Evolutionary conservation across 1,140 invertebrate genomes (phyloP).

Genomic region (Drosophila grimshawi): DNA sequence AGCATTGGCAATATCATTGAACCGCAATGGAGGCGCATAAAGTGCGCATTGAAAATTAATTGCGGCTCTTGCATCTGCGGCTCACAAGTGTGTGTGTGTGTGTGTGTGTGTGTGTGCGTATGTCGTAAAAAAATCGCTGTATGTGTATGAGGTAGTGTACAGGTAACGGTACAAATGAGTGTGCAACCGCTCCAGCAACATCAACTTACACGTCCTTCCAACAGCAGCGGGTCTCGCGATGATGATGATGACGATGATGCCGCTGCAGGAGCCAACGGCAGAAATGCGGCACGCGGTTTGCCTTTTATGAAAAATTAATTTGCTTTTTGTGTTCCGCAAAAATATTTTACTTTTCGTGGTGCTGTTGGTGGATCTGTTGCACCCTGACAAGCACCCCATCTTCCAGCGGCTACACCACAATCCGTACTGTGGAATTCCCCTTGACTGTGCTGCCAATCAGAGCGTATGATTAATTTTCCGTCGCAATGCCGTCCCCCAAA

Average conservation of each 20-base stretch:
- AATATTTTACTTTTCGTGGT: conserved; percentile 65
- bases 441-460: conserved; percentile 72
- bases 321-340: conserved; percentile 79
- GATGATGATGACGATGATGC: conserved; percentile 2
- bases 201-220: conserved; percentile 7
- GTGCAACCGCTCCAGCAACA: conserved; percentile 7
- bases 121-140: too few species aligned
- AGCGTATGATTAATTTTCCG: conserved; percentile 82
- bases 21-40: conserved; percentile 68
- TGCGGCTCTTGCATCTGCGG: conserved; percentile 42
- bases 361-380: neutral
- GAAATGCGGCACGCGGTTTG: conserved; percentile 55
- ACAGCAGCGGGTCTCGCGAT: neutral
- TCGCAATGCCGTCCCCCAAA: conserved; percentile 19
- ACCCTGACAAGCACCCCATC: neutral
- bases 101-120: conserved; percentile 32
- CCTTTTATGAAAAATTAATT: conserved; percentile 83
- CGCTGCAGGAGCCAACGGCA: conserved; percentile 8
- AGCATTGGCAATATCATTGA: conserved; percentile 41
- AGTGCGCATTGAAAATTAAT: conserved; percentile 79
- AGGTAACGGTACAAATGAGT: conserved; percentile 13
- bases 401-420: neutral
- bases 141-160: conserved; percentile 26
- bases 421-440: conserved; percentile 34
- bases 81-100: conserved; percentile 16